A percentile compares a stretch with the other conserved stretches of the same genome.
phyloP scores from a whole-genome alignment of 2,797 vertebrate genomes.

The Pantherophis vulpinus region DNA sequence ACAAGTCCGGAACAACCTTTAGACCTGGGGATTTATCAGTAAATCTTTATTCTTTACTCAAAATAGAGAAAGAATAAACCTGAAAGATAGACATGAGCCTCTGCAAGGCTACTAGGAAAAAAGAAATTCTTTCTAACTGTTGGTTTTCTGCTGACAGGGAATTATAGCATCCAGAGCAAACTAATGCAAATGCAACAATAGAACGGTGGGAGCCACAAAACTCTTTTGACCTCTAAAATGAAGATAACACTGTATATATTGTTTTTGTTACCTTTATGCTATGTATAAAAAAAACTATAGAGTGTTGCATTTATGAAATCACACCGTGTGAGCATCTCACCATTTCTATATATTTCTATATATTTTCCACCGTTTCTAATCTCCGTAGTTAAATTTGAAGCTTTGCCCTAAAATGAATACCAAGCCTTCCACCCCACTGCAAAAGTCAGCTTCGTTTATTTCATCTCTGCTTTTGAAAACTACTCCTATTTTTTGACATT shows the following conservation, averaged over 20 bases:
- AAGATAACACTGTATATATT: no score
- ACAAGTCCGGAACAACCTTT: background rate
- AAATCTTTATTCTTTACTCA: background rate
- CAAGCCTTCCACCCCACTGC: background rate
- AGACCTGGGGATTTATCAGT: background rate
- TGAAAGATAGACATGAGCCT: background rate
- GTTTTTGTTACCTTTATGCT: no score
- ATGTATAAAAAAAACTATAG: no score
- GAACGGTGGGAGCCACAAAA: background rate
- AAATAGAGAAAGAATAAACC: background rate
- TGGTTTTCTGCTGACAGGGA: background rate
- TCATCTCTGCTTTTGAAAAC: background rate
- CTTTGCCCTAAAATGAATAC: background rate
- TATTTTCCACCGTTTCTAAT: background rate
- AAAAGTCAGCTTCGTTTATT: background rate
- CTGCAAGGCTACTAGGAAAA: background rate
- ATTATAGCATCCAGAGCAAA: background rate
- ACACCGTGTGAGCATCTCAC: background rate
- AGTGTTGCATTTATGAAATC: no score
- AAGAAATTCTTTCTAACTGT: background rate
- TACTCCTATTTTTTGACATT: background rate
- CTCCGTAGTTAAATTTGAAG: background rate
- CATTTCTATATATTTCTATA: background rate
- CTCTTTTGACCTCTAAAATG: no score
- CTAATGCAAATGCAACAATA: background rate